A percentile compares a stretch with the other conserved stretches of the same genome.
Evolutionary conservation across 1,140 invertebrate genomes (phyloP).

Genomic region (Paralvinella palmiformis): DNA sequence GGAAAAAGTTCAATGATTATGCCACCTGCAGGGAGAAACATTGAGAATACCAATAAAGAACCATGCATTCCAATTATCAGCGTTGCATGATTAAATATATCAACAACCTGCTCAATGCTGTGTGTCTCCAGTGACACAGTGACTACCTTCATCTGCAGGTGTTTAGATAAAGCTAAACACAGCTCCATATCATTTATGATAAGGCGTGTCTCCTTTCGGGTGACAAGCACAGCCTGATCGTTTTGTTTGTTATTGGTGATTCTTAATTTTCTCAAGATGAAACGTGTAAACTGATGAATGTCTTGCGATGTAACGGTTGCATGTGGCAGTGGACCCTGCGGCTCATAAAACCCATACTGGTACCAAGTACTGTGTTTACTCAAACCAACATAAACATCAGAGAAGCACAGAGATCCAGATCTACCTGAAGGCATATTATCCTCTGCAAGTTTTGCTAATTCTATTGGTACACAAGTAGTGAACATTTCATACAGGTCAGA

Average conservation of each 20-base stretch:
- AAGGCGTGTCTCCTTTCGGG: slow-evolving; percentile 49
- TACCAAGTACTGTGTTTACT: slow-evolving; percentile 51
- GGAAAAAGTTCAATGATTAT: slow-evolving; percentile 85
- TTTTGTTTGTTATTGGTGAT: neutral
- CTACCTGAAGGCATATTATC: no score
- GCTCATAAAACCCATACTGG: slow-evolving; percentile 53
- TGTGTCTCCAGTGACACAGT: slow-evolving; percentile 37
- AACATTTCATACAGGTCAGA: slow-evolving; percentile 33
- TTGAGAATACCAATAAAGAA: slow-evolving; percentile 82
- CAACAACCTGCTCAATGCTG: slow-evolving; percentile 41
- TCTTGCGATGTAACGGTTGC: slow-evolving; percentile 20
- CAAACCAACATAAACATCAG: slow-evolving; percentile 45
- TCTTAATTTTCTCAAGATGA: slow-evolving; percentile 24
- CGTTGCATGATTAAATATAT: slow-evolving; percentile 33
- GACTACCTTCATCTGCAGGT: slow-evolving; percentile 34
- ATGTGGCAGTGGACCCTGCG: slow-evolving; percentile 47
- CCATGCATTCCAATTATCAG: slow-evolving; percentile 96
- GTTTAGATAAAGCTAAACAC: slow-evolving; percentile 29
- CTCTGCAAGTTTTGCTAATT: slow-evolving; percentile 22
- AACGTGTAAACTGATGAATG: slow-evolving; percentile 21
- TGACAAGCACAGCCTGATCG: slow-evolving; percentile 38
- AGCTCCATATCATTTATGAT: slow-evolving; percentile 54
- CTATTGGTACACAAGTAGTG: slow-evolving; percentile 22
- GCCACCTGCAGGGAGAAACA: slow-evolving; percentile 93
- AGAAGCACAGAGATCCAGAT: slow-evolving; percentile 46